Evolutionary conservation across 2,113 vertebrate genomes (phyloP), one percentile per base, ranked within the genome.

Genomic region (Burhinus bistriatus): DNA sequence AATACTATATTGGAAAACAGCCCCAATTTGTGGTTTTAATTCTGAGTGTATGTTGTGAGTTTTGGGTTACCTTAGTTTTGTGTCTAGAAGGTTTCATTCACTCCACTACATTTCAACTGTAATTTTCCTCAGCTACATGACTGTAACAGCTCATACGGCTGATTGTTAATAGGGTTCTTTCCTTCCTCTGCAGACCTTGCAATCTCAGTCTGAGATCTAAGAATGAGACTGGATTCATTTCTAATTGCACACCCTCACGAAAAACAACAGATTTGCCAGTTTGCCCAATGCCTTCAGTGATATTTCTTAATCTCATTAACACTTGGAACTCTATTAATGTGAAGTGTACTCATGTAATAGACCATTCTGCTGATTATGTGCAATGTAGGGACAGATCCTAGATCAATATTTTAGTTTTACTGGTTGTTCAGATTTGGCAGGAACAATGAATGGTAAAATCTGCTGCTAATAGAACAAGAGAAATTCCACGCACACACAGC

Each of bases 391-490:
- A 45, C 49, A 87, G 66, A 76, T 68, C 87, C 61, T 42, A 19
- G 40, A 36, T 87, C 89, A 42, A 68, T 87, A 91, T 89, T 93
- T 87, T 30, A 17, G 0, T 76, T 93, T 78, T 52, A 51, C 5
- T 62, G 34, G 61, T 75, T 85, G 69, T 66, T 81, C 65, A 73
- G 77, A 34, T 45, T 65, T 95, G 83, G 61, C 86, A 94, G 54
- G 12, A 58, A 10, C 1, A 1, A 23, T 0, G 0, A 75, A 71
- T 12, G 16, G 34, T 38, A 64, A 90, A 86, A 66, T 54, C 90
- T 90, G 59, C 54, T 75, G 38, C 47, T 66, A n/a, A 49, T 22
- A 23, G n/a, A 8, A 6, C 58, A 36, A 51, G 42, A 38, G 14
- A 3, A 5, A 83, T 76, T 85, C 36, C 70, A 57, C 15, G 4